A percentile compares a stretch with the other conserved stretches of the same genome.
Conservation (phyloP, 2,797 vertebrate species). For the Rhabdophis nuchalis region DNA sequence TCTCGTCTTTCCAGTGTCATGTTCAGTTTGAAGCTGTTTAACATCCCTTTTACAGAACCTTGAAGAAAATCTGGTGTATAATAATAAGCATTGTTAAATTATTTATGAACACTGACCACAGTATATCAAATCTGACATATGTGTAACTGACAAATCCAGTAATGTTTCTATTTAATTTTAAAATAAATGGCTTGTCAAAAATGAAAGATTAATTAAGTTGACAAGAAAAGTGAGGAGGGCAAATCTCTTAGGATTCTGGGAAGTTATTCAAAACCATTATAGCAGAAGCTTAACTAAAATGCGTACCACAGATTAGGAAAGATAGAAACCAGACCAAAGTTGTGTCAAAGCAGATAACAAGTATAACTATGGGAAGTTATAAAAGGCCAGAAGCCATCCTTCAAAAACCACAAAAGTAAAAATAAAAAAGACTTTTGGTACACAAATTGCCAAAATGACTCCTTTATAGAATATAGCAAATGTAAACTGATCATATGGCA, state of each 20-base stretch:
- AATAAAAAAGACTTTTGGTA: background rate
- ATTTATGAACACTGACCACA: background rate
- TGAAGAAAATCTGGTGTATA: background rate
- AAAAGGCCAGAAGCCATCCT: background rate
- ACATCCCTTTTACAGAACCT: background rate
- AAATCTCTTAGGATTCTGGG: background rate
- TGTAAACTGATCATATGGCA: background rate
- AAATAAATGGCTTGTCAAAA: background rate
- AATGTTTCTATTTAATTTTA: background rate
- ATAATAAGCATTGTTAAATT: background rate
- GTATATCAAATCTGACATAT: background rate
- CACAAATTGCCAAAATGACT: background rate
- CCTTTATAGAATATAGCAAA: background rate
- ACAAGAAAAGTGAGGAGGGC: background rate
- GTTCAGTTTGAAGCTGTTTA: background rate
- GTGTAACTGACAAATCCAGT: background rate
- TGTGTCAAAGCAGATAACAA: background rate
- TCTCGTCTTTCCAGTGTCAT: background rate
- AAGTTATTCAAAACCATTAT: background rate
- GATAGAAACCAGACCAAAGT: background rate
- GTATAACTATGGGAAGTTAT: background rate
- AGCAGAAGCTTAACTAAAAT: background rate
- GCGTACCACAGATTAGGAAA: background rate
- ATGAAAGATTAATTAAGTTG: background rate
- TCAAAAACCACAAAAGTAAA: background rate